Percentiles rank a stretch among this genome's conserved stretches.
Evolutionary conservation across 2,797 vertebrate species (phyloP).

Genomic region (Leontocebus nigricollis): DNA sequence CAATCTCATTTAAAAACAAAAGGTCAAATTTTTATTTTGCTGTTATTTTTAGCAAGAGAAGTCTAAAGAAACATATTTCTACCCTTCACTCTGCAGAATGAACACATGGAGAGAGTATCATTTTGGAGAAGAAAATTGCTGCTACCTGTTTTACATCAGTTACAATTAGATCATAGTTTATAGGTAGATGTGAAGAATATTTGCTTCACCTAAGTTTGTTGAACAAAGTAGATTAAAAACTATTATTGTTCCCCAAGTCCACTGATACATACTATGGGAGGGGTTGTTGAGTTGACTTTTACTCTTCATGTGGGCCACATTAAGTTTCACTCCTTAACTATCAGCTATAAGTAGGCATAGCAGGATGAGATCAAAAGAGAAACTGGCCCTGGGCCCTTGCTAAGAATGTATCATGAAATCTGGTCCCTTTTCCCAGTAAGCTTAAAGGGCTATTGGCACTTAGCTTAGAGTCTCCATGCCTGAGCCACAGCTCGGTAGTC

Average conservation of each 20-base stretch:
- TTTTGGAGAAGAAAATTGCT: slow-evolving; percentile 1
- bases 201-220: neutral
- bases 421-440: neutral
- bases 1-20: slow-evolving; percentile 17
- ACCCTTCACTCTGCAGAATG: neutral
- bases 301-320: neutral
- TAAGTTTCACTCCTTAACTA: neutral
- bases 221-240: neutral
- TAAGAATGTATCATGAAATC: neutral
- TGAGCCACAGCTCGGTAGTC: neutral
- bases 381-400: neutral
- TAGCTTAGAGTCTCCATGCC: neutral
- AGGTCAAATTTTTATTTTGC: neutral
- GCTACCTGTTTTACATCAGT: neutral
- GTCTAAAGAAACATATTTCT: slow-evolving; percentile 10
- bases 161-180: neutral
- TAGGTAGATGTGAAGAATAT: neutral
- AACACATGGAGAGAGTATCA: neutral
- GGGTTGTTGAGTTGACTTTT: neutral
- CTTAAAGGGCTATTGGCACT: neutral
- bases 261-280: neutral
- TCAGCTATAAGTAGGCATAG: neutral
- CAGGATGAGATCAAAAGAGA: neutral
- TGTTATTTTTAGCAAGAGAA: slow-evolving; percentile 54
- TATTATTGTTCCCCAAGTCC: neutral